phyloP scores from a whole-genome alignment of 2,113 vertebrate species.

The Pteruthius melanotis region DNA sequence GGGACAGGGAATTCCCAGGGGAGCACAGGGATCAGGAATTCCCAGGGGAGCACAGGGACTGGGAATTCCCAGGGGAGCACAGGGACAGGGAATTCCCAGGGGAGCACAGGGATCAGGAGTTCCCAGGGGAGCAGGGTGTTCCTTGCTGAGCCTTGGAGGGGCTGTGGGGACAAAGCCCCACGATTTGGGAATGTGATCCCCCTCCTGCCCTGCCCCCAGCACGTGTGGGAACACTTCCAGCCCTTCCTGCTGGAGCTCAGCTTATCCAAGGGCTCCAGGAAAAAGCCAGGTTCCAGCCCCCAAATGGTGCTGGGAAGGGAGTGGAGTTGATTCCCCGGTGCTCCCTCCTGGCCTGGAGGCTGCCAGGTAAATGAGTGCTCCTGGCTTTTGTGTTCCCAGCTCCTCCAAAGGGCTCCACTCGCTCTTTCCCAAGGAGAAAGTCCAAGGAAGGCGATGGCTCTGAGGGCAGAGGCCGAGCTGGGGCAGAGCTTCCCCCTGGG shows the following conservation, averaged over 20 bases:
- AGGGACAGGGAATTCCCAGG: not conserved
- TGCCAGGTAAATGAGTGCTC: not conserved
- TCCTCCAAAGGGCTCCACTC: not conserved
- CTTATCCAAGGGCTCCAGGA: not conserved
- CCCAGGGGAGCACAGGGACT: not conserved
- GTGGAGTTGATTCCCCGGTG: not conserved
- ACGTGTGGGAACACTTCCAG: fast-evolving
- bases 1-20: not conserved
- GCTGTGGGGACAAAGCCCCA: no score
- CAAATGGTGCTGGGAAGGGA: not conserved
- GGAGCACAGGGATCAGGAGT: not conserved
- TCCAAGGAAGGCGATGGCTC: not conserved
- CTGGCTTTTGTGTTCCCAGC: not conserved
- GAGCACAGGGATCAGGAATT: not conserved
- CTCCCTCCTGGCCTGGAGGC: not conserved
- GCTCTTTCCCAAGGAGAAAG: not conserved
- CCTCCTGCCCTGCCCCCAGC: not conserved
- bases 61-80: not conserved
- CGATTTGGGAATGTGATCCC: fast-evolving
- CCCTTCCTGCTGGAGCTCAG: not conserved
- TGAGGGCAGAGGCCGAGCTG: not conserved
- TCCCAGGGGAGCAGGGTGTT: fast-evolving
- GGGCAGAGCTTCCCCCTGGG: not conserved
- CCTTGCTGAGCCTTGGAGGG: not conserved
- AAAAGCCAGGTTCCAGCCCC: not conserved